phyloP scores from a whole-genome alignment of 1,140 invertebrate species.

The Bilobella aurantiaca region DNA sequence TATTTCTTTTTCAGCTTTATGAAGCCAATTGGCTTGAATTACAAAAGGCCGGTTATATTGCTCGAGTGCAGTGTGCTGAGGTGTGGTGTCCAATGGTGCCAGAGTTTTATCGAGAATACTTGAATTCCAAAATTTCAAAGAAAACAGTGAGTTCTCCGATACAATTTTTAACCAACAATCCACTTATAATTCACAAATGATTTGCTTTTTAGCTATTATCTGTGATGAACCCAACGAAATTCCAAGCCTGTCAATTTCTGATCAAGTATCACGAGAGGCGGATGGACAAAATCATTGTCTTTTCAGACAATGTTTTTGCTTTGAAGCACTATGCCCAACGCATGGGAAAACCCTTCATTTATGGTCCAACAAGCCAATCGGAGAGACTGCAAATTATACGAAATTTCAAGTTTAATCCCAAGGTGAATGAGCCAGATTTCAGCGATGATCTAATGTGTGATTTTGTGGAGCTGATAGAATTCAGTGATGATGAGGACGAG shows the following conservation, averaged over 20 bases:
- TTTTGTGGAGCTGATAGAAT: no score
- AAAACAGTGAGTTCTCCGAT: constrained; percentile 65
- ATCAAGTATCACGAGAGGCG: constrained; percentile 93
- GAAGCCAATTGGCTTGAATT: constrained; percentile 99
- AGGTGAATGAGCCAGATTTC: no score
- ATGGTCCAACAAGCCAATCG: constrained; percentile 88
- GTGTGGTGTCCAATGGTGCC: constrained; percentile 99
- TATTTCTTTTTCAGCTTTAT: constrained; percentile 57
- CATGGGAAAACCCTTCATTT: constrained; percentile 97
- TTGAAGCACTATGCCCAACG: constrained; percentile 94
- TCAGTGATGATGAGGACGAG: no score
- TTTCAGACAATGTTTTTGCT: constrained; percentile 98
- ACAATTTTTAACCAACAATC: no score
- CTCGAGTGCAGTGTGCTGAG: constrained; percentile 97
- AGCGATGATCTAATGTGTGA: no score
- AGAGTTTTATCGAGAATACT: constrained; percentile 97
- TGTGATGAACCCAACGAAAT: constrained; percentile 99
- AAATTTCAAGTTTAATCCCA: constrained; percentile 98
- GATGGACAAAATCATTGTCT: constrained; percentile 99
- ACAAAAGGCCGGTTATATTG: constrained; percentile 91
- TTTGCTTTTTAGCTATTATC: constrained; percentile 79
- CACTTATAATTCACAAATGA: no score
- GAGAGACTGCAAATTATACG: constrained; percentile 97
- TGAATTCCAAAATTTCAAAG: constrained; percentile 69
- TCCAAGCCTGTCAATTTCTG: constrained; percentile 90